A percentile compares a stretch with the other conserved stretches of the same genome.
phyloP scores from a whole-genome alignment of 1,140 invertebrate genomes.

The Aleiodes sp. region DNA sequence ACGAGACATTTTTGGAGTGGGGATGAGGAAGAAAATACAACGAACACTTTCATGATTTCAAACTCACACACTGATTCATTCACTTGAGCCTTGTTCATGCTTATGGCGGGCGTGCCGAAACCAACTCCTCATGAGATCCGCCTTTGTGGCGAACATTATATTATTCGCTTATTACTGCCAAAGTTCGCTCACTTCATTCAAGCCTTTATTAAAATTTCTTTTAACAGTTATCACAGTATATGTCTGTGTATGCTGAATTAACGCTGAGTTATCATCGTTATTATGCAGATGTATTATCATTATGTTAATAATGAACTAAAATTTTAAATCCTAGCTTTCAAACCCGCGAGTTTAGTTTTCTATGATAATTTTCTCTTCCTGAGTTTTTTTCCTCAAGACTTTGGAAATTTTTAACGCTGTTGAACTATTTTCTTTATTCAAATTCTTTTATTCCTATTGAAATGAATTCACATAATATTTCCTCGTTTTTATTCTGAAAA shows the following conservation, averaged over 20 bases:
- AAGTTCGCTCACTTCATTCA: background rate
- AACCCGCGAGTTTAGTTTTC: too few species aligned
- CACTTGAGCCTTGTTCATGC: constrained; percentile 9
- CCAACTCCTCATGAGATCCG: constrained; percentile 5
- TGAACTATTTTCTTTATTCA: too few species aligned
- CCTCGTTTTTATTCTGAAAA: background rate
- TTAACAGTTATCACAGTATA: too few species aligned
- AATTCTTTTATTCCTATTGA: too few species aligned
- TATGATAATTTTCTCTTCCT: too few species aligned
- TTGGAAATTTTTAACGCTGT: too few species aligned
- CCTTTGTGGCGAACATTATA: constrained; percentile 16
- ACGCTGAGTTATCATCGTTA: constrained; percentile 45
- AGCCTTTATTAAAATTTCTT: background rate
- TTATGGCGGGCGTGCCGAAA: constrained; percentile 18
- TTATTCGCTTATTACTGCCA: background rate
- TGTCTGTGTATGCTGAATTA: constrained; percentile 34
- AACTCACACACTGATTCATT: constrained; percentile 20
- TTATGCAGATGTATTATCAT: constrained; percentile 53
- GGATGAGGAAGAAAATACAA: background rate
- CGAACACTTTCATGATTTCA: background rate
- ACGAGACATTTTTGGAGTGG: background rate
- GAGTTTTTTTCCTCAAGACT: too few species aligned
- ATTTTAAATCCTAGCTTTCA: background rate
- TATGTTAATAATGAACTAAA: constrained; percentile 41
- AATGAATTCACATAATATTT: too few species aligned